phyloP scores from a whole-genome alignment of 1,140 invertebrate species.

The Scaptomyza montana region DNA sequence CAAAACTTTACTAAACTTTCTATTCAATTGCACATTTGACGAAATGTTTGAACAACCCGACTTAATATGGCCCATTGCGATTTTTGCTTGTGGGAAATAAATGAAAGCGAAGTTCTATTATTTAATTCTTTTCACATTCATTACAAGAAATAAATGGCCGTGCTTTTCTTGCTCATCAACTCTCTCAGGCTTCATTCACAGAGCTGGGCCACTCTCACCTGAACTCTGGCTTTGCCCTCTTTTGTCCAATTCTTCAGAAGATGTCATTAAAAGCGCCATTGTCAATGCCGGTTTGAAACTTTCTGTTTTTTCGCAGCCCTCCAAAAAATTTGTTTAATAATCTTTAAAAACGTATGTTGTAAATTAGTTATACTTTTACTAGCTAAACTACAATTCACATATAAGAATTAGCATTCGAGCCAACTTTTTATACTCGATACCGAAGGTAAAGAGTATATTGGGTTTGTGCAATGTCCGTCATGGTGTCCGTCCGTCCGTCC shows the following conservation, averaged over 20 bases:
- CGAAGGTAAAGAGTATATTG: no score
- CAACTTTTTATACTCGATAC: no score
- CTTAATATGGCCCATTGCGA: slow-evolving; percentile 43
- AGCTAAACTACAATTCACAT: no score
- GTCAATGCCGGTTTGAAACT: slow-evolving; percentile 61
- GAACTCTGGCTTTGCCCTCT: slow-evolving; percentile 37
- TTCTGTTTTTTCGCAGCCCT: slow-evolving; percentile 66
- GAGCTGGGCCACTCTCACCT: slow-evolving; percentile 61
- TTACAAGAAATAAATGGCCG: slow-evolving; percentile 76
- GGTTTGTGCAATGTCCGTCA: no score
- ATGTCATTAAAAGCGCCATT: slow-evolving; percentile 72
- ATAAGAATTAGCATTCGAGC: no score
- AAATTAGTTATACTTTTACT: slow-evolving; percentile 1
- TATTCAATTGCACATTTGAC: slow-evolving; percentile 75
- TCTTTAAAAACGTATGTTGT: slow-evolving; percentile 35
- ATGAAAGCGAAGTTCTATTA: slow-evolving; percentile 83
- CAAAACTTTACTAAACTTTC: slow-evolving; percentile 68
- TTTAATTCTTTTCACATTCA: slow-evolving; percentile 83
- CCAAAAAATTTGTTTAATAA: slow-evolving; percentile 73
- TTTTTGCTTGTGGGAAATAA: slow-evolving; percentile 64
- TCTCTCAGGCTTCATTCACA: slow-evolving; percentile 29
- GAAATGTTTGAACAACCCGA: slow-evolving; percentile 43
- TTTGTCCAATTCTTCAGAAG: slow-evolving; percentile 67
- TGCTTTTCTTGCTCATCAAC: slow-evolving; percentile 19
- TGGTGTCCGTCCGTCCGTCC: no score